Conservation (phyloP, 2,888 invertebrate genomes). For the Phortica okadai region DNA sequence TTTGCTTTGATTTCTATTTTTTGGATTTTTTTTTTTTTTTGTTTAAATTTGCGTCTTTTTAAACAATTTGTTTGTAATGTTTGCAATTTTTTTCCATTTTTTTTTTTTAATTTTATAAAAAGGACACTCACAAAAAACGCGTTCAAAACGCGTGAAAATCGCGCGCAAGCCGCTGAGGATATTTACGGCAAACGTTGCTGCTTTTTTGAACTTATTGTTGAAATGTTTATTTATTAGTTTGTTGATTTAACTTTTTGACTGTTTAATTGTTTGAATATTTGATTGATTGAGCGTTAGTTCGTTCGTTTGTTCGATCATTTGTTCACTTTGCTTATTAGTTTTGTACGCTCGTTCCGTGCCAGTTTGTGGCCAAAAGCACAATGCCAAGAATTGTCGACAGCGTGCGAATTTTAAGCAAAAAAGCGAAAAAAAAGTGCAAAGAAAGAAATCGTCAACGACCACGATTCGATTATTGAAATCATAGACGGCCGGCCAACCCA, state of each 20-base stretch:
- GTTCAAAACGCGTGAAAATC: too few species aligned
- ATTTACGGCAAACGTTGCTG: too few species aligned
- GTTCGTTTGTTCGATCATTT: not conserved
- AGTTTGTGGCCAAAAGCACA: conserved; percentile 56
- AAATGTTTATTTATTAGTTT: too few species aligned
- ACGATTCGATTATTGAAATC: conserved; percentile 20
- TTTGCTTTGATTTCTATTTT: conserved; percentile 29
- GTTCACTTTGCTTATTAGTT: not conserved
- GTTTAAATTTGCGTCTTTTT: conserved; percentile 5
- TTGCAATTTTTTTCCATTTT: conserved; percentile 36
- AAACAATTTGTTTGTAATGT: not conserved
- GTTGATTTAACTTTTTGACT: not conserved
- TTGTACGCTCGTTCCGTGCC: conserved; percentile 5
- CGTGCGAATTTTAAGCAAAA: conserved; percentile 73
- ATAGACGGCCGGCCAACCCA: not conserved
- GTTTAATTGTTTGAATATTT: not conserved
- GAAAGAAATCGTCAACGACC: conserved; percentile 1
- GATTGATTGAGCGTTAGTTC: too few species aligned
- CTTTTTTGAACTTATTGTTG: too few species aligned
- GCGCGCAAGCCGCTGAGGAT: too few species aligned
- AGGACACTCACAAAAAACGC: conserved; percentile 3
- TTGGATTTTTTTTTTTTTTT: conserved; percentile 28
- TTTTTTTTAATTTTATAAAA: conserved; percentile 41
- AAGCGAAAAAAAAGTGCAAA: conserved; percentile 36
- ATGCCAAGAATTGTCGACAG: conserved; percentile 71